phyloP scores from a whole-genome alignment of 2,888 invertebrate genomes.

The Phoenoteleia sp. region DNA sequence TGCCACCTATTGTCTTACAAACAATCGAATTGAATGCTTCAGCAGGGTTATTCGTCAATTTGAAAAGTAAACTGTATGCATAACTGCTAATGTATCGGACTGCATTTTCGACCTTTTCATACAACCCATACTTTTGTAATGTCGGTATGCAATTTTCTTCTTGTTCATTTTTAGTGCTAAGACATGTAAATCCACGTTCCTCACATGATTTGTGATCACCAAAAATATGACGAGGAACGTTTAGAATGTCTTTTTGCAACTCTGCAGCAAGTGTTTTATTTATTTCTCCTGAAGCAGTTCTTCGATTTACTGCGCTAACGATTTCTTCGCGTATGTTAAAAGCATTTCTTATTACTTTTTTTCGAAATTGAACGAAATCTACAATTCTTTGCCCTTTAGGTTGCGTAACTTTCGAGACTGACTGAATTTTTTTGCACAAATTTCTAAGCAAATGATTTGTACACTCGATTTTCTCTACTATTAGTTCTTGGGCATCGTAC shows the following conservation, averaged over 20 bases:
- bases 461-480: constrained; percentile 70
- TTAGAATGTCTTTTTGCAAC: constrained; percentile 29
- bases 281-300: constrained; percentile 4
- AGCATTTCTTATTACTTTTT: not conserved
- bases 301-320: not conserved
- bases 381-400: not conserved
- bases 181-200: constrained; percentile 11
- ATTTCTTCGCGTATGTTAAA: constrained; percentile 16
- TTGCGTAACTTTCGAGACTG: not conserved
- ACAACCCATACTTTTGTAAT: constrained; percentile 26
- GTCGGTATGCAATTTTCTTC: constrained; percentile 2
- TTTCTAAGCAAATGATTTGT: constrained; percentile 8
- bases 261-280: not conserved
- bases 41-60: constrained; percentile 43
- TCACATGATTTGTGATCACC: constrained; percentile 37
- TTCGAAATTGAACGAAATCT: not conserved
- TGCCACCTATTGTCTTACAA: constrained; percentile 41
- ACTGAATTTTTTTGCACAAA: constrained; percentile 35
- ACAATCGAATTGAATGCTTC: constrained; percentile 49
- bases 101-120: not conserved
- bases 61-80: constrained; percentile 34
- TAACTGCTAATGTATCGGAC: constrained; percentile 24
- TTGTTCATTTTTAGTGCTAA: not conserved
- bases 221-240: no score
- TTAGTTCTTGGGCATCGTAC: constrained; percentile 64